Evolutionary conservation across 2,113 vertebrate genomes (phyloP).

Genomic region (Apeltes quadracus): DNA sequence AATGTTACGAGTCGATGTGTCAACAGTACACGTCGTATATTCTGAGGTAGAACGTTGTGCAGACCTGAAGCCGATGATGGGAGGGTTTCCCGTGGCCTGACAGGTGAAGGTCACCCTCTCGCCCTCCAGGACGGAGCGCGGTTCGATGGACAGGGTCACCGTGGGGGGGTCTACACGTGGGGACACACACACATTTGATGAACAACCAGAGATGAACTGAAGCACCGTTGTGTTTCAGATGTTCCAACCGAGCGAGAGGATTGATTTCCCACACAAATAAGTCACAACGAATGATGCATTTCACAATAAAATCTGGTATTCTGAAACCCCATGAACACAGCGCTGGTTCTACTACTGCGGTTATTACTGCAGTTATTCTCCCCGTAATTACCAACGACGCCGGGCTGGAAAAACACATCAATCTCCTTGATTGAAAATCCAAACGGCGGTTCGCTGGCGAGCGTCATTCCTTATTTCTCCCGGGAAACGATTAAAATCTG

Average conservation of each 20-base stretch:
- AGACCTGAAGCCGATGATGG: conserved; percentile 93
- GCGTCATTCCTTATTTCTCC: conserved; percentile 15
- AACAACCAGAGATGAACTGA: background rate
- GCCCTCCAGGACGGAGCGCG: conserved; percentile 92
- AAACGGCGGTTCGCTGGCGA: conserved; percentile 16
- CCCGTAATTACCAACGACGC: conserved; percentile 6
- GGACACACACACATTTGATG: background rate
- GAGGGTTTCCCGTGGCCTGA: conserved; percentile 91
- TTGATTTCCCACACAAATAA: conserved; percentile 15
- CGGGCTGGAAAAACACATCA: conserved; percentile 21
- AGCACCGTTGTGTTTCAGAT: background rate
- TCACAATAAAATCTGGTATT: background rate
- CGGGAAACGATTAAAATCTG: background rate
- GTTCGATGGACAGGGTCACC: conserved; percentile 91
- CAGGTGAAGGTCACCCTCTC: conserved; percentile 94
- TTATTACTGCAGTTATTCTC: conserved; percentile 24
- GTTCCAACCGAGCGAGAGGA: background rate
- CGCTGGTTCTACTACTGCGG: background rate
- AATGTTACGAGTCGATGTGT: no score
- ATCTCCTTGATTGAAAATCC: conserved; percentile 25
- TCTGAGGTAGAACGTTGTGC: conserved; percentile 13
- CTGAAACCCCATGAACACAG: background rate
- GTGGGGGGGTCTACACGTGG: conserved; percentile 86
- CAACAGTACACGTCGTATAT: background rate
- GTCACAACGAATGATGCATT: conserved; percentile 8